Conservation (phyloP, 2,888 invertebrate species). For the Willowsia nigromaculata region DNA sequence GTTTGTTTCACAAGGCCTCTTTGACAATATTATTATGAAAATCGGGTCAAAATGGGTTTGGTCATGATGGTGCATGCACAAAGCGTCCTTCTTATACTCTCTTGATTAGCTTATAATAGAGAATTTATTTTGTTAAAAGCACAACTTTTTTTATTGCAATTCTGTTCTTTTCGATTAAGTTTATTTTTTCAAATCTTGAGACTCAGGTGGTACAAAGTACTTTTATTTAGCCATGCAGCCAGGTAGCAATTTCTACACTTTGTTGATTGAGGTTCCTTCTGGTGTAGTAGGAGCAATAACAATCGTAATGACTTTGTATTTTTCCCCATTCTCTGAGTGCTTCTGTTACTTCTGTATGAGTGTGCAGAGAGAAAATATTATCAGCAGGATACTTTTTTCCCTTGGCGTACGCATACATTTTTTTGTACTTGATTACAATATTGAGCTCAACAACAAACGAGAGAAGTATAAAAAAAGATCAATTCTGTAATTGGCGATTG, state of each 20-base stretch:
- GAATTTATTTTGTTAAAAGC: conserved; percentile 67
- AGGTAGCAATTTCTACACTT: conserved; percentile 3
- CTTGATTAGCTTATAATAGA: conserved; percentile 57
- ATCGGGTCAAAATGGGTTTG: conserved; percentile 71
- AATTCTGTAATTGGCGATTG: conserved; percentile 77
- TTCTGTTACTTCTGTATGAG: conserved; percentile 6
- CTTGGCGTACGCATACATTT: conserved; percentile 32
- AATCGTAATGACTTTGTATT: conserved; percentile 71
- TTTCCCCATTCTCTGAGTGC: not conserved
- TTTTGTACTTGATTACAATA: conserved; percentile 40
- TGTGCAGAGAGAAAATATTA: conserved; percentile 45
- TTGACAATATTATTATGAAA: not conserved
- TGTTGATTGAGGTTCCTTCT: not conserved
- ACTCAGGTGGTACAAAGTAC: not conserved
- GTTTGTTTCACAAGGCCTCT: conserved; percentile 13
- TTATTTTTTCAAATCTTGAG: not conserved
- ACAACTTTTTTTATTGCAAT: conserved; percentile 29
- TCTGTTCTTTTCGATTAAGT: conserved; percentile 49
- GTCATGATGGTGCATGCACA: not conserved
- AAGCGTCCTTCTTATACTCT: not conserved
- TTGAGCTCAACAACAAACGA: conserved; percentile 11
- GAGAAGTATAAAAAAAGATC: conserved; percentile 51
- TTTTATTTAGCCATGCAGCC: no score
- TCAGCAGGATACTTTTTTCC: conserved; percentile 67
- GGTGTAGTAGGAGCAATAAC: conserved; percentile 5